Base-by-base conservation (phyloP, 2,888 invertebrate species). In the Scaeva pyrastri region DNA sequence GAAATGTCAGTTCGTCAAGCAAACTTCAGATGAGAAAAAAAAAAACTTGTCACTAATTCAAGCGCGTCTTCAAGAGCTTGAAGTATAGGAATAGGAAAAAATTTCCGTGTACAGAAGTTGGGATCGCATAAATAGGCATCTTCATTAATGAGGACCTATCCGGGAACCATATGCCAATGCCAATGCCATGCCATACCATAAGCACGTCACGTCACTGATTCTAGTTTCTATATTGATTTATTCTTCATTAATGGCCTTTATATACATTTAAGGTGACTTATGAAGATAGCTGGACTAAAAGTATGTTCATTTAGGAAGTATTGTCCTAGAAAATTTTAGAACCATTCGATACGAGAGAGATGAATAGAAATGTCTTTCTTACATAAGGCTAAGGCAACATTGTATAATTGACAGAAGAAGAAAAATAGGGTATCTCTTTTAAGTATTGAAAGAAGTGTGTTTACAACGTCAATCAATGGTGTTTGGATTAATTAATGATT, bases 101-200 rank as follows among this genome's bases (percentile, higher is more conserved):
- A 79, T 62, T 84, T 23, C 79, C 83, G 62, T 79, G 79, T 84
- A 70, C 11, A 84, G 83, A 84, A 84, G 78, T 56, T 68, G 73
- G 14, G 78, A 45, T 66, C 52, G 23, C 60, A 66, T 41, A 45
- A 73, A 78, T 36, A 60, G 39, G 45, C 39, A 41, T n/a, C 48
- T 48, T 39, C 68, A 56, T 31, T 84, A 84, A 84, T 78, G 78
- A 79, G 70, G 23, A 70, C 55, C 64, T 10, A 11, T 23, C 60
- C n/a, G n/a, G 26, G 21, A 64, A 36, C 14, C 16, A 21, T 43
- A 31, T 31, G 8, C 31, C 6, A 31, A 4, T 31, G 8, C 8
- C 5, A 31, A 31, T 5, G 31, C n/a, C n/a, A n/a, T n/a, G n/a
- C n/a, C n/a, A n/a, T n/a, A 43, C 60, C 48, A 70, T 83, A 70